Conservation (phyloP, 2,888 invertebrate species). For the Prenolepis imparis region DNA sequence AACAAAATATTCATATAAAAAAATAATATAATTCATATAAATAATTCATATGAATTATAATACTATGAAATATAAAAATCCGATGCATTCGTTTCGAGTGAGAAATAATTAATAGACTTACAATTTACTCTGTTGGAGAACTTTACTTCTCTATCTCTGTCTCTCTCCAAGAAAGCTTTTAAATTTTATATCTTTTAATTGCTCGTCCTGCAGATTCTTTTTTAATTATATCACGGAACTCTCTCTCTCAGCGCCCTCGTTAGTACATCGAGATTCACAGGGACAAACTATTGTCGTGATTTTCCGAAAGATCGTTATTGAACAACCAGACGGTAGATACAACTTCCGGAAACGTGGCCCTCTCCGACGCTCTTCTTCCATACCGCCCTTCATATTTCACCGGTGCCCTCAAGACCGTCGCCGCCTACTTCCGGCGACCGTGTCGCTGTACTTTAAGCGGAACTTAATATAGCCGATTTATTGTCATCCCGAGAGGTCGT, state of each 20-base stretch:
- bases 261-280: conserved; percentile 8
- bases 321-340: background rate
- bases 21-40: background rate
- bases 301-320: background rate
- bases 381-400: conserved; percentile 44
- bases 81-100: background rate
- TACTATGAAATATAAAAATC: background rate
- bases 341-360: conserved; percentile 30
- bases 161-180: background rate
- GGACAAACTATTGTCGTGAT: conserved; percentile 7
- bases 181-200: conserved; percentile 16
- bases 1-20: background rate
- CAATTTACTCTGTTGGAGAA: background rate
- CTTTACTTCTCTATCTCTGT: background rate
- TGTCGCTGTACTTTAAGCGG: conserved; percentile 34
- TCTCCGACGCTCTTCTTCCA: conserved; percentile 2
- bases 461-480: conserved; percentile 60
- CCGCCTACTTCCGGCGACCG: conserved; percentile 39
- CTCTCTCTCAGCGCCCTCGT: conserved; percentile 13
- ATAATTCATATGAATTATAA: background rate
- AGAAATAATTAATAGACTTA: background rate
- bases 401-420: conserved; percentile 12
- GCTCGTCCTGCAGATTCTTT: conserved; percentile 16
- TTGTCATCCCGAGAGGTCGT: conserved; percentile 44
- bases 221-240: conserved; percentile 30